Percentiles rank a stretch among this genome's conserved stretches.
Evolutionary conservation across 1,140 invertebrate genomes (phyloP).

Genomic region (Portunus trituberculatus): DNA sequence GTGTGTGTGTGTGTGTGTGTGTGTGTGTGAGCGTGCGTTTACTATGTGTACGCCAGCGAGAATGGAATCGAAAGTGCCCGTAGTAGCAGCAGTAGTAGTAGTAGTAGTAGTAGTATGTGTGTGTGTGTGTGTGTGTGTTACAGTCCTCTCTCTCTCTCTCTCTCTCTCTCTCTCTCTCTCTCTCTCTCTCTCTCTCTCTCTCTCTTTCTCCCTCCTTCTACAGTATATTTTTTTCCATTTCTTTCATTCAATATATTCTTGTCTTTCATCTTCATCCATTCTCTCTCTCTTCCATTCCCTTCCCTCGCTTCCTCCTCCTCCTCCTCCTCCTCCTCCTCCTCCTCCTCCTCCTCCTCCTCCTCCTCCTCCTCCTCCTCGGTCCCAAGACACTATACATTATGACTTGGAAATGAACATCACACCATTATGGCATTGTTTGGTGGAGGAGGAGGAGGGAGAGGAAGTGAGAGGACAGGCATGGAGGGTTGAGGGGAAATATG

Average conservation of each 20-base stretch:
- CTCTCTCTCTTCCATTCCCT: background rate
- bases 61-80: constrained; percentile 9
- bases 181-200: background rate
- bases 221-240: background rate
- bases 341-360: background rate
- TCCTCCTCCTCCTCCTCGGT: background rate
- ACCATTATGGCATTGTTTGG: constrained; percentile 29
- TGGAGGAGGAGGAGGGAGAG: background rate
- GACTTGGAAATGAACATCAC: constrained; percentile 42
- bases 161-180: background rate
- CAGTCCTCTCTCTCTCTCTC: background rate
- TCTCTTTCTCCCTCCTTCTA: background rate
- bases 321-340: background rate
- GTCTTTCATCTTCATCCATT: background rate
- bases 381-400: constrained; percentile 27
- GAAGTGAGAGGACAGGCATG: background rate
- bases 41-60: constrained; percentile 15
- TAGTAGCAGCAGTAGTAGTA: no score
- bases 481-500: no score
- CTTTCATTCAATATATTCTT: background rate
- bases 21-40: background rate
- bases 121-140: constrained; percentile 36
- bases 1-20: no score
- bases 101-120: constrained; percentile 38
- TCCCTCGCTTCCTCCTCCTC: background rate